phyloP scores from a whole-genome alignment of 2,797 vertebrate genomes.

The Ceyx erithaca region DNA sequence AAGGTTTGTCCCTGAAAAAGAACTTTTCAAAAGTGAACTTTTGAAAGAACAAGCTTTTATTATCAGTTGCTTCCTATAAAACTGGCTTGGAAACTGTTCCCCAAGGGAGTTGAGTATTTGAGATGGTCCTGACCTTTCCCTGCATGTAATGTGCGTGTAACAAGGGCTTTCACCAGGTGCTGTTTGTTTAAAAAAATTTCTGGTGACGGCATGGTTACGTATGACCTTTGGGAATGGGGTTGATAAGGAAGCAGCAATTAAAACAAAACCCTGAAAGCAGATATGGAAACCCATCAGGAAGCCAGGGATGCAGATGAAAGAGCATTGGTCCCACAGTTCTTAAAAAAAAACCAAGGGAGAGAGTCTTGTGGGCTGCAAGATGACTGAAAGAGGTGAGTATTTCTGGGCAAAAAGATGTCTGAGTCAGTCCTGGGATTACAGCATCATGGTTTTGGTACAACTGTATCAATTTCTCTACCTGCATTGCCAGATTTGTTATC shows the following conservation, averaged over 20 bases:
- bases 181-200: constrained; percentile 51
- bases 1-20: background rate
- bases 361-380: background rate
- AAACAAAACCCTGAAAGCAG: constrained; percentile 38
- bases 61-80: background rate
- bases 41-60: background rate
- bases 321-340: background rate
- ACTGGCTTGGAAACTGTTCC: background rate
- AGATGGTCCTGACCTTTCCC: constrained; percentile 24
- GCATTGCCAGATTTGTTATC: background rate
- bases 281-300: constrained; percentile 10
- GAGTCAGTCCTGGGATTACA: background rate
- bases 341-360: background rate
- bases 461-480: background rate
- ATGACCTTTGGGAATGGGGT: background rate
- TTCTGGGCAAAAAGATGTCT: background rate
- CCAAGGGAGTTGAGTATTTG: background rate
- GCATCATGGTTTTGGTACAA: background rate
- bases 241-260: constrained; percentile 43
- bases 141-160: background rate
- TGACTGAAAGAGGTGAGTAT: background rate
- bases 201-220: background rate
- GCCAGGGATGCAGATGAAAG: constrained; percentile 3
- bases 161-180: constrained; percentile 36
- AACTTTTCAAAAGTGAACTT: background rate